Evolutionary conservation across 1,140 invertebrate genomes (phyloP).

Genomic region (Drosophila prosaltans): DNA sequence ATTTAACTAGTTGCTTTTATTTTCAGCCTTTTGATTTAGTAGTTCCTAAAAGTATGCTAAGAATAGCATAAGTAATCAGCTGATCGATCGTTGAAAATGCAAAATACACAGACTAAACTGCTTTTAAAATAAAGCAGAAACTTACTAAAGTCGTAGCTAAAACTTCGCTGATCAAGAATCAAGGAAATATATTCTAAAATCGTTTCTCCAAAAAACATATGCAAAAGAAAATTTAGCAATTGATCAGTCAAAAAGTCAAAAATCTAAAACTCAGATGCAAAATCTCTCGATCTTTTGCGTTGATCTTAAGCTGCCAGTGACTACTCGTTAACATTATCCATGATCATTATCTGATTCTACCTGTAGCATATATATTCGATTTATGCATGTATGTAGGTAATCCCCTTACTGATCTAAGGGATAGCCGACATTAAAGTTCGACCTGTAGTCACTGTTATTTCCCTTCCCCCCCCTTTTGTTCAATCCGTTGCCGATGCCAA

Average conservation of each 20-base stretch:
- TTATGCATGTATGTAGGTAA: neutral
- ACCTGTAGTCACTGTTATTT: neutral
- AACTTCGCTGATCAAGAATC: too few species aligned
- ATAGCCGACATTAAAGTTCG: conserved; percentile 16
- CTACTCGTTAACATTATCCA: conserved; percentile 1
- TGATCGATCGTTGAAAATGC: too few species aligned
- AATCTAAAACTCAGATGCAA: conserved; percentile 24
- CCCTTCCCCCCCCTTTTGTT: too few species aligned
- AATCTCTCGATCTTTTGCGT: conserved; percentile 3
- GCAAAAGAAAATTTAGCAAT: neutral
- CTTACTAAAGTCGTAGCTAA: too few species aligned
- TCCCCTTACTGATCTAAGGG: conserved; percentile 10
- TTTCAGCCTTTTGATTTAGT: neutral
- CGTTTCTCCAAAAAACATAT: too few species aligned
- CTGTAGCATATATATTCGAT: neutral
- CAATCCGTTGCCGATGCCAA: conserved; percentile 26
- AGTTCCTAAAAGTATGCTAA: neutral
- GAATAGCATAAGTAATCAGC: neutral
- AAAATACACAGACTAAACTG: too few species aligned
- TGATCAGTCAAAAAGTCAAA: conserved; percentile 22
- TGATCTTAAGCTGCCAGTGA: conserved; percentile 19
- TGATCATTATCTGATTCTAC: conserved; percentile 13
- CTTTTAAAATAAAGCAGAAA: too few species aligned
- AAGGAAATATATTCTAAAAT: too few species aligned
- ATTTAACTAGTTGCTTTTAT: too few species aligned